Evolutionary conservation across 2,888 invertebrate species (phyloP), one percentile per base, ranked within the genome.

Genomic region (Nematopogon swammerdamellus): DNA sequence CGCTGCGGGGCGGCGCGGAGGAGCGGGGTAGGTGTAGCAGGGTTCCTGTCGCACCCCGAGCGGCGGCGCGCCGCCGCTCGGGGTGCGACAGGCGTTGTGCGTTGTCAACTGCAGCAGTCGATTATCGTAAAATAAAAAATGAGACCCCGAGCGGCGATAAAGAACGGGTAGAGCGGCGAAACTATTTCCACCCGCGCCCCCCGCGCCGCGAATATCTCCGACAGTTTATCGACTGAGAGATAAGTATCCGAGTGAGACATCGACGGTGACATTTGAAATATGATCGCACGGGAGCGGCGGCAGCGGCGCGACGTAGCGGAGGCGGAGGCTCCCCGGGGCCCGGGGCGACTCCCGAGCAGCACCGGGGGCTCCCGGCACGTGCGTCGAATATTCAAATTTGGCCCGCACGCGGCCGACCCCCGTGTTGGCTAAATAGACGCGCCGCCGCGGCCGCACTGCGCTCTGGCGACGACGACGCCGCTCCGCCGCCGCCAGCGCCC

Each of bases 391-490:
- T 80, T 80, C 79, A 80, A 79, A 79, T 79, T 72, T 70, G 73
- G 66, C 68, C 67, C 69, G 76, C 76, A 76, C 75, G 76, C 74
- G 75, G 69, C 72, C 70, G 72, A 75, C 79, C 79, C 72, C 52
- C 54, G 70, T 79, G 80, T 80, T 80, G 80, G 80, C 76, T 79
- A 80, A 80, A 80, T 80, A 80, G 75, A 68, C 71, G 74, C 74
- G 73, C 70, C 70, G 65, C 67, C 59, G 61, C 60, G 59, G 59
- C 56, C 55, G 50, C 53, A 3, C 6, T 5, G 5, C 6, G 4
- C 43, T 4, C 43, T 11, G 4, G 5, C 43, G 16, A 4, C 25
- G 4, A 48, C 57, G 51, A n/a, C n/a, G n/a, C n/a, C n/a, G n/a
- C n/a, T n/a, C n/a, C n/a, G n/a, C 60, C n/a, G n/a, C n/a, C n/a